Evolutionary conservation across 2,888 invertebrate species (phyloP), one percentile per base, ranked within the genome.

Genomic region (Agrotis exclamationis): DNA sequence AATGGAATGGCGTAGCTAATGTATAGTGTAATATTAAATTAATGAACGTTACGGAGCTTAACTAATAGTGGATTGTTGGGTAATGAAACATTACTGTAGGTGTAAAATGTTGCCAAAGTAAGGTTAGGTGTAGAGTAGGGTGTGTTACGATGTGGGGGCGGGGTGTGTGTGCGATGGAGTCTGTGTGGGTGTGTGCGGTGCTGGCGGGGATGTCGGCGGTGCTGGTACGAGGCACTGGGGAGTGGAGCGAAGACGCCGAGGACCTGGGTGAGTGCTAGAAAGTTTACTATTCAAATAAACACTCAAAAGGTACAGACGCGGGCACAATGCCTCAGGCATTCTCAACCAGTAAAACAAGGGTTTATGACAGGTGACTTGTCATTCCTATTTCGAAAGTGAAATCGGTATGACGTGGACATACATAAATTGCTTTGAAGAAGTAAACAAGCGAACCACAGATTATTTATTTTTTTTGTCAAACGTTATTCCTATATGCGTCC

Each of bases 231-330:
- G 94, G 92, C 2, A 94, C 94, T 0, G 95, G 96, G 2, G 96
- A 96, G 81, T 96, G 96, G 96, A 96, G 92, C 59, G 96, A 96
- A 85, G 96, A 96, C 77, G 96, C 96, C 0, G 96, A 96, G 76
- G 96, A 96, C 77, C 85, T 96, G 73, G 96, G 96, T 96, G 85
- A 93, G 96, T 88, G 11, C 5, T 50, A 28, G 4, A 13, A 28
- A 0, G 18, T 56, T 33, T 56, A n/a, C 14, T 0, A 33, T 56
- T 20, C n/a, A 33, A 28, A 56, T 7, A n/a, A 0, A 13, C 33
- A 13, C n/a, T 1, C n/a, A 56, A 56, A n/a, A 54, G 18, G 2
- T n/a, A n/a, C 1, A n/a, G 0, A 28, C 9, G 54, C 5, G n/a
- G 28, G 28, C 5, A n/a, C 11, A 28, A 28, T 28, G 28, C 54